Evolutionary conservation across 2,113 vertebrate genomes (phyloP), one percentile per base, ranked within the genome.

Genomic region (Leptocoma aspasia): DNA sequence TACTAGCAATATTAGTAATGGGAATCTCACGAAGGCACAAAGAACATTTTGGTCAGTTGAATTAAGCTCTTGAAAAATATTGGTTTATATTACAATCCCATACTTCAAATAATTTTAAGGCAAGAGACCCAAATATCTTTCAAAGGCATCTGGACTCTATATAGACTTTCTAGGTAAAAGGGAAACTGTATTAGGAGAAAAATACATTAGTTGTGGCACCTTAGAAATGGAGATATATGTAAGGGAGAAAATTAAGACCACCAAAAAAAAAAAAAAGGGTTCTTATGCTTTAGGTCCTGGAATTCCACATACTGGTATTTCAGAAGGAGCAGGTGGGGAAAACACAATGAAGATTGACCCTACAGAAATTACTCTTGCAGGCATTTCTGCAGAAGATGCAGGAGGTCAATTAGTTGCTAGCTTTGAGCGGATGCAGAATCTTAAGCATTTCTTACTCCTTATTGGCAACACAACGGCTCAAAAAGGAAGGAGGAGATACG

Each of bases 211-310:
- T 53, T 90, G 86, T 89, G 19, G 33, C 26, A 65, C 35, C 37
- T 80, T 57, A 54, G 61, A 78, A 91, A 78, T 37, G 4, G 17
- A 79, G 5, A 6, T 14, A 39, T 76, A 31, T 23, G 35, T 15
- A 91, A 22, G 6, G 13, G 28, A 82, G 13, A 75, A 92, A 90
- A 78, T 22, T 7, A 69, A 64, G 42, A 47, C 66, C 75, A 3
- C 2, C 4, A 27, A 3, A 2, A 12, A 9, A 15, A 9, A 27
- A 6, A 16, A 22, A 35, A 20, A 22, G 6, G 15, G 4, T 28
- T 59, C 15, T 45, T 82, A 6, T 22, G 16, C 3, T 85, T 90
- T 59, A 77, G 20, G 33, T 73, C 21, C 63, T 66, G 21, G 8
- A 56, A 30, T 80, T 90, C 24, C 23, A 71, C 28, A 35, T 10